Percentiles rank a stretch among this genome's conserved stretches.
These are phyloP conservation scores for Hylaeus volcanicus DNA, from an alignment of 1,140 invertebrate species.

Conservation along the genomic window DNA sequence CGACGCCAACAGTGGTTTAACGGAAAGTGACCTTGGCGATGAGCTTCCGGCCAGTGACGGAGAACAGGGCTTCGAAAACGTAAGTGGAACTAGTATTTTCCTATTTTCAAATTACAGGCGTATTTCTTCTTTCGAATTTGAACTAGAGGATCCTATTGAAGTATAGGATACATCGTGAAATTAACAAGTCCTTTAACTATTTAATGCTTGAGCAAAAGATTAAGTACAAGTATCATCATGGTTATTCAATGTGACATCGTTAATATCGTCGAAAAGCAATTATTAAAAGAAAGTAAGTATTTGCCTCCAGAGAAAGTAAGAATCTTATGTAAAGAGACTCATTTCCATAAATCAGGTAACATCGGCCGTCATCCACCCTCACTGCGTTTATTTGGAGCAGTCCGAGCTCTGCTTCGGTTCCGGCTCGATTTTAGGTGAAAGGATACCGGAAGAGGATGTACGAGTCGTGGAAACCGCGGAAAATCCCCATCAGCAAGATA, in stretches of 20 bases:
- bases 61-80: slow-evolving; percentile 72
- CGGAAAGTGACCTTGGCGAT: slow-evolving; percentile 74
- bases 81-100: slow-evolving; percentile 6
- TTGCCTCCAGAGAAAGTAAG: too few relatives aligned
- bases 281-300: too few relatives aligned
- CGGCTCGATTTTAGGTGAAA: slow-evolving; percentile 83
- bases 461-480: slow-evolving; percentile 91
- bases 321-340: too few relatives aligned
- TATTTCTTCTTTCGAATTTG: too few relatives aligned
- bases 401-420: slow-evolving; percentile 75
- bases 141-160: too few relatives aligned
- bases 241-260: too few relatives aligned
- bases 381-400: slow-evolving; percentile 70
- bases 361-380: slow-evolving; percentile 86
- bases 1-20: slow-evolving; percentile 78
- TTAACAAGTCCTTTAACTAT: too few relatives aligned
- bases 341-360: slow-evolving; percentile 80
- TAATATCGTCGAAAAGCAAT: too few relatives aligned
- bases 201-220: too few relatives aligned
- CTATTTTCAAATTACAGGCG: too few relatives aligned
- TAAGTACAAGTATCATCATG: too few relatives aligned
- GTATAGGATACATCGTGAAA: too few relatives aligned
- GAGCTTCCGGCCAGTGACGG: slow-evolving; percentile 71
- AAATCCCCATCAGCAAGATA: slow-evolving; percentile 81
- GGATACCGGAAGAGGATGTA: slow-evolving; percentile 90